Conservation (phyloP, 2,113 vertebrate species). For the Rattus norvegicus region GRCr8 NC_086024.1:136470001-136470500, state of each 20-base stretch:
- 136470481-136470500: neutral
- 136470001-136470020: neutral
- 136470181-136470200: neutral
- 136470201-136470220: neutral
- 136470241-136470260: neutral
- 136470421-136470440: neutral
- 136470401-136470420: neutral
- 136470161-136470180: neutral
- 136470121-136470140: neutral
- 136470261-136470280: neutral
- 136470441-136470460: neutral
- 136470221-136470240: neutral
- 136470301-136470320: neutral
- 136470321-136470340: neutral
- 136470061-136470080: neutral
- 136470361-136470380: neutral
- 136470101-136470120: neutral
- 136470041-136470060: neutral
- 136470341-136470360: neutral
- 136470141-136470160: neutral
- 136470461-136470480: neutral
- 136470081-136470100: neutral
- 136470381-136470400: neutral
- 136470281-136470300: neutral
- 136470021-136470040: neutral